These are phyloP conservation scores for Molothrus ater DNA, from an alignment of 2,797 vertebrate species.

Conservation along the genomic window DNA sequence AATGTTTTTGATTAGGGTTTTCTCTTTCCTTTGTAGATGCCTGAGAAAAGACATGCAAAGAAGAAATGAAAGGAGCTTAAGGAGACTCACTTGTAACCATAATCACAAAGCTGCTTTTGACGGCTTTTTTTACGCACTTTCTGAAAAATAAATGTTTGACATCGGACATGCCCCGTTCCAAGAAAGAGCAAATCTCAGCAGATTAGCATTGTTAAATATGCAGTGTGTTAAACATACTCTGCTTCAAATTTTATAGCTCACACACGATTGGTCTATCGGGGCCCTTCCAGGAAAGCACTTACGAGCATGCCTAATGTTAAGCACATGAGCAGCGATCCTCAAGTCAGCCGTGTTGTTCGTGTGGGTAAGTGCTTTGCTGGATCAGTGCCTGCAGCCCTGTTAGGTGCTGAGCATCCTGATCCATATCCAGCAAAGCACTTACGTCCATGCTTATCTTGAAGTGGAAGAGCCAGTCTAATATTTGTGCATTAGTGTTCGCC, in stretches of 20 bases:
- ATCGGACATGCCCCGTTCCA: slow-evolving; percentile 8
- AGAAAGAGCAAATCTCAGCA: slow-evolving; percentile 64
- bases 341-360: not conserved
- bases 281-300: slow-evolving; percentile 68
- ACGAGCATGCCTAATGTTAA: slow-evolving; percentile 59
- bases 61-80: slow-evolving; percentile 43
- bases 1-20: slow-evolving; percentile 1
- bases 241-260: slow-evolving; percentile 61
- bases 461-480: slow-evolving; percentile 21
- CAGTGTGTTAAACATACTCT: slow-evolving; percentile 21
- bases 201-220: slow-evolving; percentile 58
- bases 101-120: slow-evolving; percentile 44
- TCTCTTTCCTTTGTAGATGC: slow-evolving; percentile 69
- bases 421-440: slow-evolving; percentile 67
- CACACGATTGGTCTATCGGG: slow-evolving; percentile 30
- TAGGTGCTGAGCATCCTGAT: slow-evolving; percentile 68
- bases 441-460: slow-evolving; percentile 38
- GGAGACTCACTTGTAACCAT: slow-evolving; percentile 16
- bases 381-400: slow-evolving; percentile 40
- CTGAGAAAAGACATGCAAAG: slow-evolving; percentile 50
- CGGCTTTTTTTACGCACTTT: slow-evolving; percentile 12
- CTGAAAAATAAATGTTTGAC: slow-evolving; percentile 49
- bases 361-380: slow-evolving; percentile 64
- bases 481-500: slow-evolving; percentile 40
- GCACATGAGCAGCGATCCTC: slow-evolving; percentile 56